phyloP scores from a whole-genome alignment of 2,797 vertebrate genomes.

The Steatocranus sp. region DNA sequence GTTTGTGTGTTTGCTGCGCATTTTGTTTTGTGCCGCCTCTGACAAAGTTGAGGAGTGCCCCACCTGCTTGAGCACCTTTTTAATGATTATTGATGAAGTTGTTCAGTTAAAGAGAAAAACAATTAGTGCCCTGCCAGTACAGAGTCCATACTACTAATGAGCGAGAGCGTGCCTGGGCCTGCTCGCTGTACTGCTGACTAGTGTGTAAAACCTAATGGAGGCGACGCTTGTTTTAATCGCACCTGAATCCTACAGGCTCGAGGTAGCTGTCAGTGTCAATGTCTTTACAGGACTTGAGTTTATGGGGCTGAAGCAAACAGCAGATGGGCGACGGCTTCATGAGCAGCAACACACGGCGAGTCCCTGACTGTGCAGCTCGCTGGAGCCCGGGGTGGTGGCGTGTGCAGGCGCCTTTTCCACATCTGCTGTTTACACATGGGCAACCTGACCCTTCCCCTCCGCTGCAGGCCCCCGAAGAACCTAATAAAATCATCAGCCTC shows the following conservation, averaged over 20 bases:
- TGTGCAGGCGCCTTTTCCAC: conserved; percentile 45
- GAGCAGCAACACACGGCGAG: conserved; percentile 10
- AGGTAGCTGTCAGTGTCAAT: conserved; percentile 52
- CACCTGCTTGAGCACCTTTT: conserved; percentile 60
- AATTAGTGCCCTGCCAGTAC: conserved; percentile 67
- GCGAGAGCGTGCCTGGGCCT: conserved; percentile 48
- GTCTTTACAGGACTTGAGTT: conserved; percentile 55
- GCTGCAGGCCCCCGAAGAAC: conserved; percentile 17
- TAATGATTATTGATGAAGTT: conserved; percentile 82
- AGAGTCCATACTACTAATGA: conserved; percentile 70
- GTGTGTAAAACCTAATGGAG: conserved; percentile 62
- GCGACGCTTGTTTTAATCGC: conserved; percentile 59
- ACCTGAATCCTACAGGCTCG: conserved; percentile 66
- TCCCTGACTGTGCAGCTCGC: conserved; percentile 48
- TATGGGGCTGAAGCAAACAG: conserved; percentile 27
- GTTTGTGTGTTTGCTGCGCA: not conserved
- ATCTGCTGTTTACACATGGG: conserved; percentile 71
- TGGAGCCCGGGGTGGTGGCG: conserved; percentile 45
- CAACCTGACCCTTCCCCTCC: conserved; percentile 49
- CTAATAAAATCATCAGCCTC: conserved; percentile 41
- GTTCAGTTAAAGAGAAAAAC: conserved; percentile 78
- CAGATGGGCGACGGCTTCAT: conserved; percentile 51
- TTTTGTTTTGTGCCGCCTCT: not conserved
- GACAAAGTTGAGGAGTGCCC: conserved; percentile 33
- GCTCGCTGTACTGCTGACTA: conserved; percentile 55